Evolutionary conservation across 2,888 invertebrate species (phyloP), one percentile per base, ranked within the genome.

Genomic region (Actias luna): DNA sequence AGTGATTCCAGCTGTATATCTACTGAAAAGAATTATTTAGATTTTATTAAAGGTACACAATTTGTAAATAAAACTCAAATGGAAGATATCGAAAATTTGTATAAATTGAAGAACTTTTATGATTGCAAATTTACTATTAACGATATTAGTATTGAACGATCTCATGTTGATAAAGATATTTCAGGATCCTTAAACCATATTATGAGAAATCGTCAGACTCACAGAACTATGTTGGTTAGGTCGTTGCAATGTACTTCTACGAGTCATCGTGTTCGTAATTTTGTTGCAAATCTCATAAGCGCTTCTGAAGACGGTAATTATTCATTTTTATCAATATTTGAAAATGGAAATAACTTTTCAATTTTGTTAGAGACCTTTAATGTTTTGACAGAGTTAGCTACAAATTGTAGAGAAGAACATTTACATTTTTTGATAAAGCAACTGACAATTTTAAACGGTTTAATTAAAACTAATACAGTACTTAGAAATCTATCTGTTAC

Each of bases 1-100:
- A 75, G 82, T 60, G 70, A 68, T 60, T 69, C 67, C 25, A 74
- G 67, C 64, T 77, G 83, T 70, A 70, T 76, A 22, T 69, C 67
- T 22, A 69, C 86, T 58, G 91, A 92, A 80, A 83, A 84, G 70
- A 92, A 89, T 71, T 93, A 90, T 66, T 78, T 92, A 57, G 93
- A 93, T 73, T 93, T 93, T 64, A 73, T 93, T 39, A 92, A 91
- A 71, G 89, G 90, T 8, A 85, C 87, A 18, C 72, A 80, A 60
- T 71, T 82, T 58, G 66, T 91, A 35, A 77, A 79, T 70, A 70
- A 78, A 31, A 76, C 76, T 65, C 79, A 89, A 74, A 78, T 87
- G 14, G 76, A 68, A 58, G 77, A 82, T 65, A 70, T 91, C 65
- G 86, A 90, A 77, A 86, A 82, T 61, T 69, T 92, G 65, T 92